phyloP scores from a whole-genome alignment of 2,888 invertebrate genomes.

The Stramonita haemastoma region DNA sequence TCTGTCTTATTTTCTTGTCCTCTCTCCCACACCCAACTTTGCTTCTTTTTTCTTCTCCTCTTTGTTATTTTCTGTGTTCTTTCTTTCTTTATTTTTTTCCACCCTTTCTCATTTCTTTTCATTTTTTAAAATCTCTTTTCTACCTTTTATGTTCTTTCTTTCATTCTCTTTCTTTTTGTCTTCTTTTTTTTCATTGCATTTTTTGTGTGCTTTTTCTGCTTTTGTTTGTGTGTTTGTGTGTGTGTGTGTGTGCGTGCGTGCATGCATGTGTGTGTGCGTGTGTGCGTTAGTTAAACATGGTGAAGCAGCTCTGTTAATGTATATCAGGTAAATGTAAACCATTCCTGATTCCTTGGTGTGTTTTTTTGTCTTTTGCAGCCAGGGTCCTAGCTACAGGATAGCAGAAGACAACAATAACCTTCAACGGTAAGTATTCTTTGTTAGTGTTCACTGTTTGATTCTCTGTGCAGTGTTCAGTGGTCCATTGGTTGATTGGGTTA shows the following conservation, averaged over 20 bases:
- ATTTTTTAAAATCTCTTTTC: neutral
- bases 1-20: too few species aligned
- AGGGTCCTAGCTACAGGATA: neutral
- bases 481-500: neutral
- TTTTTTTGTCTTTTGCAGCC: neutral
- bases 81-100: neutral
- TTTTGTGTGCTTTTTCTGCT: too few species aligned
- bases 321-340: too few species aligned
- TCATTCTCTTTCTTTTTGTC: neutral
- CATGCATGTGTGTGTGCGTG: too few species aligned
- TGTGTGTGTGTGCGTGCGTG: too few species aligned
- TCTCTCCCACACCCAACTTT: too few species aligned
- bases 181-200: too few species aligned
- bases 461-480: neutral
- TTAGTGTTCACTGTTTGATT: neutral
- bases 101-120: neutral
- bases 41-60: too few species aligned
- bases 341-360: neutral
- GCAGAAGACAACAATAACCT: conserved; percentile 6
- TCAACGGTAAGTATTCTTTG: neutral
- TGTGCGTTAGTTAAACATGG: too few species aligned
- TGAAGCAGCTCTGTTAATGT: too few species aligned
- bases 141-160: neutral
- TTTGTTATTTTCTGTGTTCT: too few species aligned
- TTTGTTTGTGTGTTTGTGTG: too few species aligned